Percentiles rank a stretch among this genome's conserved stretches.
These are phyloP conservation scores for Psittacula derbiana DNA, from an alignment of 2,797 vertebrate species.

Conservation along the genomic window DNA sequence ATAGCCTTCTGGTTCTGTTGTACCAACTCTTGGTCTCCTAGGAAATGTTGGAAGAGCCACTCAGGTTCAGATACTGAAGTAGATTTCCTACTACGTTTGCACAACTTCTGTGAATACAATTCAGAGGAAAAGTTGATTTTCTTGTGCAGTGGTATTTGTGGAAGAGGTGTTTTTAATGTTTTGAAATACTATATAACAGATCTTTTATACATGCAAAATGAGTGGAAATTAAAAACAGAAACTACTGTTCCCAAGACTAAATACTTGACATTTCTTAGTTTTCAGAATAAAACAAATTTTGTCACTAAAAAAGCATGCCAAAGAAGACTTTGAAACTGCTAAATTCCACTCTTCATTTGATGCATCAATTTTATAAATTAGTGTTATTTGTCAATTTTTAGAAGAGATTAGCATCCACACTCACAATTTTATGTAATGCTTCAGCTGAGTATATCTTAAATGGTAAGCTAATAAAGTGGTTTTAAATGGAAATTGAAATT, in stretches of 20 bases:
- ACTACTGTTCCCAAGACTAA: background rate
- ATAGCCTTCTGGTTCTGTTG: background rate
- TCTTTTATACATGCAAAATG: background rate
- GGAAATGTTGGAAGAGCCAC: background rate
- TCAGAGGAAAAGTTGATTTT: background rate
- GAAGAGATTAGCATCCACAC: slow-evolving; percentile 1
- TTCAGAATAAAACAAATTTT: background rate
- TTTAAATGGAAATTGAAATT: slow-evolving; percentile 63
- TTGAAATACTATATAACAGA: background rate
- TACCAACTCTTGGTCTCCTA: background rate
- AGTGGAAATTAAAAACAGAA: background rate
- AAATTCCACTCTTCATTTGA: background rate
- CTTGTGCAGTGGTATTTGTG: background rate
- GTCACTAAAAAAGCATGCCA: background rate
- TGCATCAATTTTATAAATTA: background rate
- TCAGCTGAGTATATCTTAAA: slow-evolving; percentile 45
- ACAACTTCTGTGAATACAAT: background rate
- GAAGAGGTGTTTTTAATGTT: background rate
- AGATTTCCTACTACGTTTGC: background rate
- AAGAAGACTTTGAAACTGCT: background rate
- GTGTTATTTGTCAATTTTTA: slow-evolving; percentile 2
- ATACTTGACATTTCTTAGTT: background rate
- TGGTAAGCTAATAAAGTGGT: slow-evolving; percentile 46
- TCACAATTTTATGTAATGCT: slow-evolving; percentile 9
- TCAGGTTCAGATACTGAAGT: background rate